These are phyloP conservation scores for Lepus europaeus DNA, from an alignment of 2,113 vertebrate species.

Conservation along the genomic window DNA sequence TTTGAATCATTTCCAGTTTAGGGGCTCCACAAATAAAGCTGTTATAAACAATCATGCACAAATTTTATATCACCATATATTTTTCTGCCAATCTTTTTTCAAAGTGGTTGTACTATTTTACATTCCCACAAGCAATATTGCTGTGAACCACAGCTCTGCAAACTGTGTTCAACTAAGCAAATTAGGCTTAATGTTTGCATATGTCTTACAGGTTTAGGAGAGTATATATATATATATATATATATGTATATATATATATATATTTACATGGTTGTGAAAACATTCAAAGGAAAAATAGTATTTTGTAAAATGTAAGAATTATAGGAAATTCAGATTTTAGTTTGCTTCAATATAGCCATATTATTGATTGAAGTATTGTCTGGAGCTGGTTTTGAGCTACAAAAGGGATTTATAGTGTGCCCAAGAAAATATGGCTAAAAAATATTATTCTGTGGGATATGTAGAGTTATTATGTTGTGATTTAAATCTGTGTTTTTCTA, in stretches of 20 bases:
- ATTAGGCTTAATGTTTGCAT: not conserved
- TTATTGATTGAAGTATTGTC: not conserved
- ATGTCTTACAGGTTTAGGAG: not conserved
- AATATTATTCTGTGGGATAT: not conserved
- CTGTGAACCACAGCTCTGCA: not conserved
- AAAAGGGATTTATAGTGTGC: not conserved
- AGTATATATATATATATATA: too few relatives aligned
- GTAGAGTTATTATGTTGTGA: not conserved
- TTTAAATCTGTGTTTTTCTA: not conserved
- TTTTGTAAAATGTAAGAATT: constrained; percentile 31
- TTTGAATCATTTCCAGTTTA: not conserved
- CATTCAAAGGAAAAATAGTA: not conserved
- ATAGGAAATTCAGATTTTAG: not conserved
- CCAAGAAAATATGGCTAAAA: not conserved
- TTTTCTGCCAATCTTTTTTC: not conserved
- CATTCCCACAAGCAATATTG: not conserved
- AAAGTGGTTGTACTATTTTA: not conserved
- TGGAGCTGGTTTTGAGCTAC: not conserved
- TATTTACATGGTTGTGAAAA: not conserved
- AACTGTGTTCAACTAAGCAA: not conserved
- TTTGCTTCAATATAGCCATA: not conserved
- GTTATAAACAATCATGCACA: not conserved
- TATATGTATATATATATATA: not conserved
- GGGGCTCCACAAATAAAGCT: not conserved
- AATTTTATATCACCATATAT: not conserved